A percentile compares a stretch with the other conserved stretches of the same genome.
These are phyloP conservation scores for Trichomalopsis sarcophagae DNA, from an alignment of 1,140 invertebrate genomes.

Conservation along the genomic window DNA sequence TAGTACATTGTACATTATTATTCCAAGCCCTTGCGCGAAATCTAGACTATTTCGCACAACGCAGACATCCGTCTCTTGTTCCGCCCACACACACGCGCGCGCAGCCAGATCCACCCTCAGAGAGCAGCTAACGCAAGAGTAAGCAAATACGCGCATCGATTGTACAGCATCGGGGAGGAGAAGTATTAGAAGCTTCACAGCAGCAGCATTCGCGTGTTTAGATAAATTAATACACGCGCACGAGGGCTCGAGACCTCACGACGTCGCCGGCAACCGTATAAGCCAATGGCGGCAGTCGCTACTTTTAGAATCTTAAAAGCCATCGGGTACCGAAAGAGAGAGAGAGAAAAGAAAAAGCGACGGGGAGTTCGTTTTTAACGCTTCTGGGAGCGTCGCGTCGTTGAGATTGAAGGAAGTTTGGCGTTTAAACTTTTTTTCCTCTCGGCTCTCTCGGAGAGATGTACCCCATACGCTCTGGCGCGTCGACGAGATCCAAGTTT, in stretches of 20 bases:
- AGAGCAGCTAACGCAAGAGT: background rate
- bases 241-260: too few species aligned
- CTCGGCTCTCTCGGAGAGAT: background rate
- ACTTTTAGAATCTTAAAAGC: constrained; percentile 9
- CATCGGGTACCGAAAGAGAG: background rate
- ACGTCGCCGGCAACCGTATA: background rate
- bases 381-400: background rate
- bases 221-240: background rate
- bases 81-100: background rate
- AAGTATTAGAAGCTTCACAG: background rate
- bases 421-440: background rate
- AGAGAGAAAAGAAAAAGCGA: background rate
- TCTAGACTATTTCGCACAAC: background rate
- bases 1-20: too few species aligned
- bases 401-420: background rate
- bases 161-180: background rate
- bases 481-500: background rate
- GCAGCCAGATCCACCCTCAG: background rate
- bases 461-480: background rate
- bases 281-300: background rate
- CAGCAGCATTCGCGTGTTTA: constrained; percentile 17
- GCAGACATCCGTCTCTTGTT: too few species aligned
- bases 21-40: background rate
- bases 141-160: constrained; percentile 2
- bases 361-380: background rate